These are phyloP conservation scores for Polyergus mexicanus DNA, from an alignment of 1,140 invertebrate genomes.

Conservation along the genomic window DNA sequence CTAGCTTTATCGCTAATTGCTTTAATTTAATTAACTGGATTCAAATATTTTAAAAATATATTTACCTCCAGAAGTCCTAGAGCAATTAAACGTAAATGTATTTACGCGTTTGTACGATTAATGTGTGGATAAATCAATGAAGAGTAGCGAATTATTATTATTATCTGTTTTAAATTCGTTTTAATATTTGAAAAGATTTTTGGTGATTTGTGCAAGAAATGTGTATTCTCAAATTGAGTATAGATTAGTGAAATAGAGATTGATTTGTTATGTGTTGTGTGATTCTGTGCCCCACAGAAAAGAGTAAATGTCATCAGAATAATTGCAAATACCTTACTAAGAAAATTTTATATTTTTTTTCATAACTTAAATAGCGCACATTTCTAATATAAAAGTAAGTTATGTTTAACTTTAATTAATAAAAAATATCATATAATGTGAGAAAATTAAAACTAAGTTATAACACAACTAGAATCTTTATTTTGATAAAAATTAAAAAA, in stretches of 20 bases:
- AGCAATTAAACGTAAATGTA: neutral
- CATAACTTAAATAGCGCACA: neutral
- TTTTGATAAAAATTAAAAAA: neutral
- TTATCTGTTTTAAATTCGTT: slow-evolving; percentile 6
- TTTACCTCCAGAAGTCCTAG: neutral
- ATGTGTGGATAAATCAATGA: neutral
- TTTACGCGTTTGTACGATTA: neutral
- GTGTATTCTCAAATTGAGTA: neutral
- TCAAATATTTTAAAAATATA: neutral
- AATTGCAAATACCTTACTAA: neutral
- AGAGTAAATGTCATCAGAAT: neutral
- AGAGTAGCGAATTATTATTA: neutral
- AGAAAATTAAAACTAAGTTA: neutral
- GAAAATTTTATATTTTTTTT: neutral
- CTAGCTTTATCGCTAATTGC: slow-evolving; percentile 17
- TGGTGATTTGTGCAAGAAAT: neutral
- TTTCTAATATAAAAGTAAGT: slow-evolving; percentile 19
- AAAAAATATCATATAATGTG: neutral
- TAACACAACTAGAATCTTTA: too few relatives aligned
- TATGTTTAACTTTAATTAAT: neutral
- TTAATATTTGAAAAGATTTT: neutral
- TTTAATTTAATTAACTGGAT: neutral
- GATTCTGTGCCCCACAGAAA: neutral
- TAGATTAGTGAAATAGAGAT: neutral
- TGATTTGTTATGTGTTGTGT: slow-evolving; percentile 12